phyloP scores from a whole-genome alignment of 2,888 invertebrate species.

The Agrilus mali region DNA sequence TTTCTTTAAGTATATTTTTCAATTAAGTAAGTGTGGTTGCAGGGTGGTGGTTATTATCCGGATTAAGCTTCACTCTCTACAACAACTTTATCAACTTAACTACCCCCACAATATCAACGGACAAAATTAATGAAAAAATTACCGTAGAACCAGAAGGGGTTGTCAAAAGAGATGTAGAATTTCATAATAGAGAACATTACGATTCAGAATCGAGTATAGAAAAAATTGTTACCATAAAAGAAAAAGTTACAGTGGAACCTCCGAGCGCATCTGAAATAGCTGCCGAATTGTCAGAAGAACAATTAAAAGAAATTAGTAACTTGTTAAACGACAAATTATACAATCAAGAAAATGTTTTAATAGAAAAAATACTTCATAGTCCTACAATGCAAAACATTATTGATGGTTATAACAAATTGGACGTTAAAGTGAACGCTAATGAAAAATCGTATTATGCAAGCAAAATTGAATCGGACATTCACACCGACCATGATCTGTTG shows the following conservation, averaged over 20 bases:
- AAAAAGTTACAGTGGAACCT: conserved; percentile 15
- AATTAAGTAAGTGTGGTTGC: conserved; percentile 21
- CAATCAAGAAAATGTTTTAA: conserved; percentile 22
- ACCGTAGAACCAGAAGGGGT: too few species aligned
- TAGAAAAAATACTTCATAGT: conserved; percentile 8
- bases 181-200: background rate
- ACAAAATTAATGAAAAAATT: too few species aligned
- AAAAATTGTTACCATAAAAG: conserved; percentile 23
- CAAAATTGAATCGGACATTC: conserved; percentile 1
- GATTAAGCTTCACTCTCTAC: conserved; percentile 17
- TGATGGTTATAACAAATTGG: conserved; percentile 13
- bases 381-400: conserved; percentile 16
- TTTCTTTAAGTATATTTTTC: conserved; percentile 18
- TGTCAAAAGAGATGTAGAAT: too few species aligned
- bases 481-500: conserved; percentile 6
- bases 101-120: conserved; percentile 8
- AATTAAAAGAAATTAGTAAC: conserved; percentile 29
- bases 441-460: background rate
- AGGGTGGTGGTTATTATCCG: conserved; percentile 29
- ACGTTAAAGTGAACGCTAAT: conserved; percentile 3
- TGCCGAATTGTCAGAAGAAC: conserved; percentile 24
- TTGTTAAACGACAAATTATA: conserved; percentile 25
- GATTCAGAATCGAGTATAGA: conserved; percentile 20
- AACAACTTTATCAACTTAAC: conserved; percentile 22
- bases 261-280: conserved; percentile 16